Evolutionary conservation across 2,888 invertebrate genomes (phyloP).

Genomic region (Polyommatus icarus): DNA sequence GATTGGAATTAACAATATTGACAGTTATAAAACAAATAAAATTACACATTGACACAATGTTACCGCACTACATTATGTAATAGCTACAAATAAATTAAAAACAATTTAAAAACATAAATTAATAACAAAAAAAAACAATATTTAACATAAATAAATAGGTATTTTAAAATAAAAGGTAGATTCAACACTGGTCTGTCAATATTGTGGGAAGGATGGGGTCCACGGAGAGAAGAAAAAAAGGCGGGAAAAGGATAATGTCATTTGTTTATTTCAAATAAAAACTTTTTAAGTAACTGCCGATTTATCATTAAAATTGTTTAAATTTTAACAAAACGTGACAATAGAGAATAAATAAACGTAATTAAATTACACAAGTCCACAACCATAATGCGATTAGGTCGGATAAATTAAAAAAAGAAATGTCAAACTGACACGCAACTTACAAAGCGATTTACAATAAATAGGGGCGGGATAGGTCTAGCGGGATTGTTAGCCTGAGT

Average conservation of each 20-base stretch:
- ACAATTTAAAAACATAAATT: slow-evolving; percentile 71
- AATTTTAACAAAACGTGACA: slow-evolving; percentile 65
- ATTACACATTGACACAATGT: slow-evolving; percentile 28
- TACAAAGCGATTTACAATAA: slow-evolving; percentile 75
- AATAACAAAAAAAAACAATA: slow-evolving; percentile 69
- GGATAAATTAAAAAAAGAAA: slow-evolving; percentile 44
- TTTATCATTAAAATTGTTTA: slow-evolving; percentile 64
- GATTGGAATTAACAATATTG: slow-evolving; percentile 78
- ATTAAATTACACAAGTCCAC: slow-evolving; percentile 58
- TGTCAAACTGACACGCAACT: slow-evolving; percentile 62
- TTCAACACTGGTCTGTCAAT: slow-evolving; percentile 81
- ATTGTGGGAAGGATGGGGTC: slow-evolving; percentile 56
- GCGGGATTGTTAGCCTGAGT: slow-evolving; percentile 55
- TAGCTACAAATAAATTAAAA: slow-evolving; percentile 76
- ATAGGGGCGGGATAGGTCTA: slow-evolving; percentile 67
- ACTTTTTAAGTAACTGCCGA: slow-evolving; percentile 76
- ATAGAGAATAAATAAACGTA: slow-evolving; percentile 60
- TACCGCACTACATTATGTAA: slow-evolving; percentile 51
- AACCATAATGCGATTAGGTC: slow-evolving; percentile 53
- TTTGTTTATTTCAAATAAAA: slow-evolving; percentile 76
- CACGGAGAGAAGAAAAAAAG: slow-evolving; percentile 43
- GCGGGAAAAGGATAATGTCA: slow-evolving; percentile 60
- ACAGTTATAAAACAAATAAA: slow-evolving; percentile 52
- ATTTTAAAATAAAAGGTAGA: slow-evolving; percentile 66
- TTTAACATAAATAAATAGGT: slow-evolving; percentile 71